phyloP scores from a whole-genome alignment of 2,888 invertebrate genomes.

The Caenorhabditis afra region DNA sequence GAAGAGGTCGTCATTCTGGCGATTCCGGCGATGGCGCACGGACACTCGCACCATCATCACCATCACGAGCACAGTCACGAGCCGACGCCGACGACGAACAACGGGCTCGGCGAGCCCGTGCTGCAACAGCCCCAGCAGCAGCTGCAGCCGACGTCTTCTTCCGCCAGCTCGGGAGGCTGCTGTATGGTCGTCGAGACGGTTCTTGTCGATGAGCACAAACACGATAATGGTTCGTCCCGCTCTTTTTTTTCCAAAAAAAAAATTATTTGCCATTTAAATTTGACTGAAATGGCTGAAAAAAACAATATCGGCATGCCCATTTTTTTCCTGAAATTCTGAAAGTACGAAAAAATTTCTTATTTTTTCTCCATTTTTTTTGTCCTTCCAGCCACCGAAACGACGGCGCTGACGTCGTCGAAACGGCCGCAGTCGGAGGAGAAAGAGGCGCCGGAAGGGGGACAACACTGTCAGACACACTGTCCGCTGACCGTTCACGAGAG shows the following conservation, averaged over 20 bases:
- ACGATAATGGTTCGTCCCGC: constrained; percentile 13
- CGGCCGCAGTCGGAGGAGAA: constrained; percentile 40
- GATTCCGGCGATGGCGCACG: constrained; percentile 76
- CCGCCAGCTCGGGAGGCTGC: constrained; percentile 33
- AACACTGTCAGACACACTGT: constrained; percentile 72
- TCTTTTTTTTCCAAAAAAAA: no score
- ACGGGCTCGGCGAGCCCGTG: neutral
- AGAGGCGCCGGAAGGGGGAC: constrained; percentile 41
- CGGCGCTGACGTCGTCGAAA: constrained; percentile 45
- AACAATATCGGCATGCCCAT: no score
- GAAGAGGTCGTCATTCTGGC: constrained; percentile 77
- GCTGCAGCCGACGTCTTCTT: neutral
- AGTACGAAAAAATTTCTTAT: no score
- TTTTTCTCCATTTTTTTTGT: no score
- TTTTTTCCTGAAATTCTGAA: no score
- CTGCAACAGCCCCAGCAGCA: no score
- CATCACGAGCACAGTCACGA: constrained; percentile 55
- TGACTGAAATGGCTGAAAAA: no score
- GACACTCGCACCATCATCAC: constrained; percentile 33
- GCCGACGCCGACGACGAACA: constrained; percentile 23
- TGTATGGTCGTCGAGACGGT: constrained; percentile 57
- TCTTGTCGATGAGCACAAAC: constrained; percentile 7
- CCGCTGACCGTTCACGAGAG: constrained; percentile 69
- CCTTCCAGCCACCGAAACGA: constrained; percentile 39
- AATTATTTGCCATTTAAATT: no score